Base-by-base conservation (phyloP, 2,888 invertebrate genomes). In the Acanthosepion esculentum region DNA sequence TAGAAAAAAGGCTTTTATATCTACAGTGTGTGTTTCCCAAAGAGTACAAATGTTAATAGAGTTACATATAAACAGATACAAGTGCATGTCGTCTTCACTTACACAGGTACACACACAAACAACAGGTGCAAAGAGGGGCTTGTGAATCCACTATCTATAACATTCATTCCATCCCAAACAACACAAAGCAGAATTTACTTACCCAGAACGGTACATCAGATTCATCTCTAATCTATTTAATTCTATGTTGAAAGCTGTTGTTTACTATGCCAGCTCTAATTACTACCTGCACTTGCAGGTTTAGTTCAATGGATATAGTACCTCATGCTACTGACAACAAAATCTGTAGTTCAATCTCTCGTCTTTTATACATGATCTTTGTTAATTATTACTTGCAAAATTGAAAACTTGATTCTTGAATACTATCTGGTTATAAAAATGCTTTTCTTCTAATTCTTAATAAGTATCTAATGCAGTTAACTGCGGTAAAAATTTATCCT, bases 151-250 rank as follows among this genome's bases (percentile, higher is more conserved):
- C n/a, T 78, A 33, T 5, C 78, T 78, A 6, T 59, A 78, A 78
- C 78, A 78, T n/a, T 78, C 78, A 78, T 78, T 78, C 78, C 78
- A 78, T 78, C 78, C 18, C n/a, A 33, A 33, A 33, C 78, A n/a
- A n/a, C 78, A 78, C 78, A 78, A 78, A 78, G 78, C 78, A 33
- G 78, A 78, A 33, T 78, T 41, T 78, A 78, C 78, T 78, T 78
- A 78, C 78, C n/a, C 78, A 78, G 78, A 78, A 78, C 33, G 78
- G 78, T 78, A 33, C 78, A 78, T 78, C 78, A 33, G 33, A 78
- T 78, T 78, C 78, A 78, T 78, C 78, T 78, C 78, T 78, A 78
- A 78, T 78, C 78, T 78, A 78, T 15, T n/a, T 78, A 78, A 33
- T 78, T 33, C 78, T 78, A 15, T 78, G 78, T 78, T 78, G 78